Percentiles rank a stretch among this genome's conserved stretches.
Evolutionary conservation across 2,797 vertebrate genomes (phyloP).

Genomic region (Dicrostonyx torquatus): DNA sequence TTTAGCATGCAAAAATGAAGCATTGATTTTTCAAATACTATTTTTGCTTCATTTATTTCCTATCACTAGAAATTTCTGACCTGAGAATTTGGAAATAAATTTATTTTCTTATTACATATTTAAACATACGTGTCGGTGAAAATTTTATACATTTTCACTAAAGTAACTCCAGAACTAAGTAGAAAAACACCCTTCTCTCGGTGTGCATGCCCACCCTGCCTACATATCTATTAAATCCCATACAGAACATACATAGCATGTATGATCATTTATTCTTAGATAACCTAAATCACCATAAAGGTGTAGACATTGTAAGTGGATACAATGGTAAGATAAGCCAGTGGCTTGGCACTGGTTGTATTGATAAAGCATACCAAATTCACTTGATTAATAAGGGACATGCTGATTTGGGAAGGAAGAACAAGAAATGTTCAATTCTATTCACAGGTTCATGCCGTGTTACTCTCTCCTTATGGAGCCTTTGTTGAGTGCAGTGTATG

Average conservation of each 20-base stretch:
- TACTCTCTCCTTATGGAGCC: background rate
- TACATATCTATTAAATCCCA: background rate
- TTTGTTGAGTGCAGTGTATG: background rate
- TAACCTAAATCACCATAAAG: background rate
- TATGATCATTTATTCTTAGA: background rate
- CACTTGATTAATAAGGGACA: background rate
- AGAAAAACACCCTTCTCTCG: background rate
- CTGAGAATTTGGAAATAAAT: slow-evolving; percentile 36
- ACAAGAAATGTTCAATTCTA: slow-evolving; percentile 10
- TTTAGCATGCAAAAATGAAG: background rate
- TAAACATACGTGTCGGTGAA: background rate
- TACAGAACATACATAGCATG: too few relatives aligned
- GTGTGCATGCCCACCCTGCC: background rate
- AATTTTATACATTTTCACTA: background rate
- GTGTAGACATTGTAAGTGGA: background rate
- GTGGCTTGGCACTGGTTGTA: background rate
- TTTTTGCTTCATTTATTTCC: background rate
- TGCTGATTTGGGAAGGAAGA: background rate
- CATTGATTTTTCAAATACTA: background rate
- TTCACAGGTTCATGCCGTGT: background rate
- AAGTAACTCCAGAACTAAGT: background rate
- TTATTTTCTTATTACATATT: background rate
- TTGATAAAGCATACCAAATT: slow-evolving; percentile 27
- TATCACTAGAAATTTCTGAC: background rate
- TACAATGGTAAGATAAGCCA: background rate